Conservation (phyloP, 2,888 invertebrate genomes). For the Xanthorhoe designata region DNA sequence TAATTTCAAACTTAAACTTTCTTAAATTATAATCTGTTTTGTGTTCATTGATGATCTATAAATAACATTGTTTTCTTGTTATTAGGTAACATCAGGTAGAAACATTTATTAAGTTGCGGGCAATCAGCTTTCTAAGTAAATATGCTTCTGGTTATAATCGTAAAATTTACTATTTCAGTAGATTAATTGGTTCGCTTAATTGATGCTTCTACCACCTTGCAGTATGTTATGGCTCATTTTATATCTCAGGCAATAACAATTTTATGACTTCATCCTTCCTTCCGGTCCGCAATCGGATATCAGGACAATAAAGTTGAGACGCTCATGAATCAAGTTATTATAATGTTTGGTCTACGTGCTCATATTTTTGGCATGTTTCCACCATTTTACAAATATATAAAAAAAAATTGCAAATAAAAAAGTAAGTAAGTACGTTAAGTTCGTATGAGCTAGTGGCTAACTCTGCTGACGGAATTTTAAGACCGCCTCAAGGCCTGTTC, state of each 20-base stretch:
- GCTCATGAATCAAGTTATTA: conserved; percentile 28
- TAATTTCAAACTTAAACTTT: no score
- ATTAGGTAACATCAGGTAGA: not conserved
- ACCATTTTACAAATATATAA: not conserved
- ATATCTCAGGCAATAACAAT: conserved; percentile 57
- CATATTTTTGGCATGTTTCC: not conserved
- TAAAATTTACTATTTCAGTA: conserved; percentile 52
- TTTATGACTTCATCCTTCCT: conserved; percentile 55
- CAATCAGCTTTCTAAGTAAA: conserved; percentile 13
- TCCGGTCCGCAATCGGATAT: conserved; percentile 45
- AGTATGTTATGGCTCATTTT: conserved; percentile 57
- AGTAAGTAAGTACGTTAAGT: no score
- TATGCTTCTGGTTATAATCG: conserved; percentile 33
- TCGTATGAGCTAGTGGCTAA: no score
- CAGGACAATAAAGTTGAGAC: conserved; percentile 48
- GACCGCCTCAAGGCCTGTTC: no score
- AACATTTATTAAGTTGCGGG: not conserved
- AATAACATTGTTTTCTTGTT: no score
- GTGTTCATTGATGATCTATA: no score
- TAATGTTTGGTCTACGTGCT: conserved; percentile 10
- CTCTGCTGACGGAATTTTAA: no score
- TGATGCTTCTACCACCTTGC: conserved; percentile 50
- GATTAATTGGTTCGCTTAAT: conserved; percentile 59
- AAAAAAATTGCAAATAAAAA: not conserved
- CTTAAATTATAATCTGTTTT: no score